A percentile compares a stretch with the other conserved stretches of the same genome.
Conservation (phyloP, 2,888 invertebrate species). For the Bruchidius siliquastri region DNA sequence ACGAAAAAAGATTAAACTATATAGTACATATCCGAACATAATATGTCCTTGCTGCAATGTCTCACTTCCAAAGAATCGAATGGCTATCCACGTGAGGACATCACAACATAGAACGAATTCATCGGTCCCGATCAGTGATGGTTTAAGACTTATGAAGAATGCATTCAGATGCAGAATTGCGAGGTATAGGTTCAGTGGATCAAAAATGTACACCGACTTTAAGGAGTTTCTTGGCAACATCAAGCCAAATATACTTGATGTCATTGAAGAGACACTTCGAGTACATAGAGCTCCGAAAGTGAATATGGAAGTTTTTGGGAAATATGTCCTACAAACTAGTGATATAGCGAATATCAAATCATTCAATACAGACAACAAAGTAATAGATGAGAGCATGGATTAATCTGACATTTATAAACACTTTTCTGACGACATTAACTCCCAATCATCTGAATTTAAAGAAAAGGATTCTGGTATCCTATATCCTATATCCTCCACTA, state of each 20-base stretch:
- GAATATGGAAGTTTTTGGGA: slow-evolving; percentile 4
- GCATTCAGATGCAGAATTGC: neutral
- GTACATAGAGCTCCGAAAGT: neutral
- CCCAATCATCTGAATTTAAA: slow-evolving; percentile 3
- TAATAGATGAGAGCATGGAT: neutral
- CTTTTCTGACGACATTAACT: neutral
- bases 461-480: slow-evolving; percentile 6
- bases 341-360: neutral
- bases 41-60: neutral
- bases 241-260: neutral
- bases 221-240: neutral
- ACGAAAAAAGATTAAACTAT: neutral
- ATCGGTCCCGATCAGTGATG: neutral
- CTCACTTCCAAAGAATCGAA: neutral
- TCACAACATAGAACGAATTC: neutral
- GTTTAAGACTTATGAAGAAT: neutral
- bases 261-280: neutral
- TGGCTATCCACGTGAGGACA: neutral
- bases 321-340: slow-evolving; percentile 1
- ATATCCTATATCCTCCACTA: too few relatives aligned
- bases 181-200: neutral
- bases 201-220: neutral
- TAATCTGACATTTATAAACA: neutral
- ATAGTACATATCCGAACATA: neutral
- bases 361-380: neutral